phyloP scores from a whole-genome alignment of 2,113 vertebrate species.

The Cromileptes altivelis region DNA sequence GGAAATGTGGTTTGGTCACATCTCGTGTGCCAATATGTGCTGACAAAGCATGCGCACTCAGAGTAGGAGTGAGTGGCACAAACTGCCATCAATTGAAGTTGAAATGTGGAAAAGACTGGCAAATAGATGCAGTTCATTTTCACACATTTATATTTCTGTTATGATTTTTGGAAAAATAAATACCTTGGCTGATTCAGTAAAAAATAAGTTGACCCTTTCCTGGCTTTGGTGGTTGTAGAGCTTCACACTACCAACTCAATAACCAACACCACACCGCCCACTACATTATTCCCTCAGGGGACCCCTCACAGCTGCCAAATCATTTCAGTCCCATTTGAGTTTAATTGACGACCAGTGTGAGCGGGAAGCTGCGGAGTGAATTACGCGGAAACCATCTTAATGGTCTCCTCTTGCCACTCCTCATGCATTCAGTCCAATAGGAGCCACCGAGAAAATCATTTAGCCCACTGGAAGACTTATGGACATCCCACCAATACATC shows the following conservation, averaged over 20 bases:
- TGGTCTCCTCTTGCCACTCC: conserved; percentile 28
- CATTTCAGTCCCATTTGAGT: conserved; percentile 40
- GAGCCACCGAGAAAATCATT: conserved; percentile 59
- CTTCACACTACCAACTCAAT: conserved; percentile 7
- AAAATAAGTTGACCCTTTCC: background rate
- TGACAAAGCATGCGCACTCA: conserved; percentile 2
- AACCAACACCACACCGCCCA: conserved; percentile 9
- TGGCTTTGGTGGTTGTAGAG: background rate
- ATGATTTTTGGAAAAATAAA: background rate
- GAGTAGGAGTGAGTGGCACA: background rate
- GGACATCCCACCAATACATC: conserved; percentile 45
- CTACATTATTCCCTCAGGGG: conserved; percentile 22
- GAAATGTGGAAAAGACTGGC: no score
- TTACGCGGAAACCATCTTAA: conserved; percentile 39
- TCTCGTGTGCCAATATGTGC: background rate
- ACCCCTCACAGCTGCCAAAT: conserved; percentile 34
- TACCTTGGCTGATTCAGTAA: background rate
- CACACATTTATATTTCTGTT: background rate
- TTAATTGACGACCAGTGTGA: conserved; percentile 27
- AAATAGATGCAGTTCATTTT: background rate
- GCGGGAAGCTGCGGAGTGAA: conserved; percentile 49
- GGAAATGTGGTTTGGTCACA: conserved; percentile 9
- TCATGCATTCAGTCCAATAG: conserved; percentile 42
- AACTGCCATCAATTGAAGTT: background rate
- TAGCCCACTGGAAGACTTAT: conserved; percentile 49